Evolutionary conservation across 2,797 vertebrate genomes (phyloP), one percentile per base, ranked within the genome.

Genomic region (Sebastes elongatus): DNA sequence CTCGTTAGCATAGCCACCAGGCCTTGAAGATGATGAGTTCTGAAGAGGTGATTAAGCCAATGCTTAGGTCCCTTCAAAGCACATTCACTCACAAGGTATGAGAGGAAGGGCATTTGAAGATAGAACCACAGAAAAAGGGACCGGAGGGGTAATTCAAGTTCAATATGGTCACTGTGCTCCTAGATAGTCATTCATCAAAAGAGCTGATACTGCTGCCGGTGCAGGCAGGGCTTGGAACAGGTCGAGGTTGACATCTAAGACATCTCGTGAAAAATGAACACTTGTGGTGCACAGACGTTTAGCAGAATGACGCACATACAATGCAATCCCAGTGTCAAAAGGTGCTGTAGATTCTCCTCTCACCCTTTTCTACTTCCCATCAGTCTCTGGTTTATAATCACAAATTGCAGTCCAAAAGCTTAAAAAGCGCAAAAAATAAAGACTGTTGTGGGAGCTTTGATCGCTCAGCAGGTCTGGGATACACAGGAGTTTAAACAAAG

Each of bases 11-110:
- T 90, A 76, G 91, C 90, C 92, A 92, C 82, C 87, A 88, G 92
- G 88, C 89, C 88, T 91, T 92, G 93, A 93, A 82, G 89, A 93
- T 93, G 90, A 93, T 91, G 93, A 91, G 74, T 90, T 87, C 85
- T 92, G 90, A 95, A 92, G 88, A 91, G 88, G 89, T 93, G 89
- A 93, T 95, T 92, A 93, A 94, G 90, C 80, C 88, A 85, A 81
- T 76, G 82, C 74, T 65, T 63, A 86, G 82, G 82, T 86, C 79
- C 76, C 78, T 81, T 87, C 73, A 82, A 74, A 88, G 87, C 81
- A 82, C 66, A 82, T 86, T 81, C 53, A 32, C 80, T 85, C 78
- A 80, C 55, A 75, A 88, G 90, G 86, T 80, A 78, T 64, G 63
- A 85, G 68, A 83, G 52, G 84, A 81, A 80, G 76, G 81, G 78